These are phyloP conservation scores for Morone saxatilis DNA, from an alignment of 2,113 vertebrate species.

Conservation along the genomic window DNA sequence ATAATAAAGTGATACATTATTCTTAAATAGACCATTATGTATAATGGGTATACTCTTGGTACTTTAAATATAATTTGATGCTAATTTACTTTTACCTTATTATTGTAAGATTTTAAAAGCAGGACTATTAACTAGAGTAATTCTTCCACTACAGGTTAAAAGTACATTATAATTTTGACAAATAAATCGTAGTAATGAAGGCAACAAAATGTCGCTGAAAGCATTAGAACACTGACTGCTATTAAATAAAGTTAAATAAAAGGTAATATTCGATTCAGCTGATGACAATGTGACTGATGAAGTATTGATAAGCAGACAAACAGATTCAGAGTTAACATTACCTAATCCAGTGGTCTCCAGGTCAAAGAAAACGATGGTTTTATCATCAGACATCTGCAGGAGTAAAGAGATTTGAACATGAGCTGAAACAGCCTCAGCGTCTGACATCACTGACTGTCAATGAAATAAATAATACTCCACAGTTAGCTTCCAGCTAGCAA, in stretches of 20 bases:
- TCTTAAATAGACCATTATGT: too few species aligned
- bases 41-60: neutral
- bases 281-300: neutral
- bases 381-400: conserved; percentile 57
- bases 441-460: too few species aligned
- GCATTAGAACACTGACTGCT: neutral
- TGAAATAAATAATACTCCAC: too few species aligned
- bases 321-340: conserved; percentile 25
- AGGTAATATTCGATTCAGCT: neutral
- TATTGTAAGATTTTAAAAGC: neutral
- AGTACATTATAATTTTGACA: neutral
- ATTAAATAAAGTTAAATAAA: neutral
- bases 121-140: neutral
- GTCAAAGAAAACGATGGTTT: conserved; percentile 79
- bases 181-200: neutral
- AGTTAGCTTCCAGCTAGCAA: too few species aligned
- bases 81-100: too few species aligned
- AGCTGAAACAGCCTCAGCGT: neutral
- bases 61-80: neutral
- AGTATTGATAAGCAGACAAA: neutral
- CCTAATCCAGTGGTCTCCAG: conserved; percentile 83
- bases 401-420: neutral
- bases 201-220: neutral
- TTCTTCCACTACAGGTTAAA: neutral
- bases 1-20: too few species aligned